Evolutionary conservation across 1,140 invertebrate genomes (phyloP).

Genomic region (Pararge aegeria): DNA sequence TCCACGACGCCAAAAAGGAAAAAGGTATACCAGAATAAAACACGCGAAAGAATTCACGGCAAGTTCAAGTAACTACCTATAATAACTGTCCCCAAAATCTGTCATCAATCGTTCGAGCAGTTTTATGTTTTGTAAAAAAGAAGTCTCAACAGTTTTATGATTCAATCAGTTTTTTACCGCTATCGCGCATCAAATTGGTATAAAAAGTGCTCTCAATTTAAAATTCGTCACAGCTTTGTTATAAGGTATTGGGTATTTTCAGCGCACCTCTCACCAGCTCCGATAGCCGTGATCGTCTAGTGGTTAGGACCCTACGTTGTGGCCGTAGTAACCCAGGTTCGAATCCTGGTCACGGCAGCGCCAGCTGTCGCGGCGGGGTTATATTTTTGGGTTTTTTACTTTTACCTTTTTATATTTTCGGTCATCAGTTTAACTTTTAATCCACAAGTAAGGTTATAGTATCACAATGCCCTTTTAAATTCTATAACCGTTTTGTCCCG

Average conservation of each 20-base stretch:
- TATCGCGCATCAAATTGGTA: neutral
- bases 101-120: too few relatives aligned
- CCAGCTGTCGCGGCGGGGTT: neutral
- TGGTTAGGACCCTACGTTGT: conserved; percentile 43
- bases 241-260: neutral
- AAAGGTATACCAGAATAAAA: too few relatives aligned
- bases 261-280: conserved; percentile 7
- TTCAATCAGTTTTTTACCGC: neutral
- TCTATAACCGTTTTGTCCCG: too few relatives aligned
- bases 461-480: too few relatives aligned
- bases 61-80: too few relatives aligned
- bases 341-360: conserved; percentile 45
- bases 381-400: neutral
- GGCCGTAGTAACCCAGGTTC: conserved; percentile 43
- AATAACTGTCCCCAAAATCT: too few relatives aligned
- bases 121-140: neutral
- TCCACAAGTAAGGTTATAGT: too few relatives aligned
- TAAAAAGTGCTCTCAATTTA: neutral
- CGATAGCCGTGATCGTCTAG: conserved; percentile 41
- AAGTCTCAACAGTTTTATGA: neutral
- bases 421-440: too few relatives aligned
- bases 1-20: too few relatives aligned
- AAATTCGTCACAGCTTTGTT: neutral
- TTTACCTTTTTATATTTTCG: neutral
- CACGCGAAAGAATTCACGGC: too few relatives aligned